Evolutionary conservation across 2,797 vertebrate species (phyloP), one percentile per base, ranked within the genome.

Genomic region (Epinephelus malabaricus): DNA sequence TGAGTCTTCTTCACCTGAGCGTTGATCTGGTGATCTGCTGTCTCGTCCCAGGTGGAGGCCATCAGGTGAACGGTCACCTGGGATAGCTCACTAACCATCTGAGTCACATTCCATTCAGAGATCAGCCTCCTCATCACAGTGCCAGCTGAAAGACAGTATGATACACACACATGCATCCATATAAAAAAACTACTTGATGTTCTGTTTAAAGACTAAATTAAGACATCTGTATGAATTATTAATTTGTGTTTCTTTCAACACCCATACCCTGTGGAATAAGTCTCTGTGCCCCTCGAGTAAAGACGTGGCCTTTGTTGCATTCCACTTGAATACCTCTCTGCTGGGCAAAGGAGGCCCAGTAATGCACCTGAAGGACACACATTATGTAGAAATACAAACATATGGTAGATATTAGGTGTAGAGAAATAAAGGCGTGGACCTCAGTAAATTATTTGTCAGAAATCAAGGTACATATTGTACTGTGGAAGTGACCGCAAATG

Each of bases 311-410:
- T 85, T 97, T 97, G 84, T 94, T 97, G 77, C 98, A 99, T 78
- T 99, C 97, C 79, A 99, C 95, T 87, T 99, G 98, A 88, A 99
- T 94, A 0, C 98, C 98, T 25, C 98, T 96, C 84, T 99, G 98
- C 94, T 99, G 97, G 51, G 98, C 98, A 62, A 99, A 99, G 38
- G 98, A 99, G 12, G 98, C 98, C 98, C 98, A 99, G 78, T 99
- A 99, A 92, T 97, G 97, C 65, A 99, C 97, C 98, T 99, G 75
- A 3, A 3, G 61, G 25, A 85, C 0, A 90, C 3, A 78, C 2
- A 74, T 60, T 2, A 79, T 6, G 27, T 0, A 68, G 11, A 54
- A 21, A 79, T 18, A 2, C 14, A 11, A 1, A 54, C 6, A 59
- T 53, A 46, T 38, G 6, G 2, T 17, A 60, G 5, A 65, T 50